A percentile compares a stretch with the other conserved stretches of the same genome.
Evolutionary conservation across 1,140 invertebrate species (phyloP).

Genomic region (Calliphora vicina): DNA sequence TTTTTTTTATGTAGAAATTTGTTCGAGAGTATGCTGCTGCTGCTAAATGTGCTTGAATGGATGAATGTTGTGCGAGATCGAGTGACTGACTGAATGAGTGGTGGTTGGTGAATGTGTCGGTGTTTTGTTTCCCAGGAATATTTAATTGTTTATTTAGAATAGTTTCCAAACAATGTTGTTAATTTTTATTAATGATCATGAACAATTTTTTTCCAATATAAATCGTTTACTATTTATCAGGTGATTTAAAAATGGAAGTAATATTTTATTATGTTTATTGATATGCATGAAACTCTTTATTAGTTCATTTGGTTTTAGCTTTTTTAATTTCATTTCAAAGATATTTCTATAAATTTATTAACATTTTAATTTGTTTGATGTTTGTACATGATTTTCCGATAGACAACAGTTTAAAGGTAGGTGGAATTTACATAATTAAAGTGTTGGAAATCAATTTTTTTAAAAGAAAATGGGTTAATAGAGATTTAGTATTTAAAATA

Average conservation of each 20-base stretch:
- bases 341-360: neutral
- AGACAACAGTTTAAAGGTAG: too few species aligned
- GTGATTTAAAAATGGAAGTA: neutral
- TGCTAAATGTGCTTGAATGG: too few species aligned
- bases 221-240: constrained; percentile 28
- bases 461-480: too few species aligned
- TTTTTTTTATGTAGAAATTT: too few species aligned
- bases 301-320: neutral
- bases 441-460: too few species aligned
- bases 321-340: too few species aligned
- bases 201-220: constrained; percentile 5
- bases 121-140: neutral
- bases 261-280: constrained; percentile 18
- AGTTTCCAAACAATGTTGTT: constrained; percentile 24
- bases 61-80: too few species aligned
- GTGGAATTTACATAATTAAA: too few species aligned
- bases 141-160: constrained; percentile 22
- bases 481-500: too few species aligned
- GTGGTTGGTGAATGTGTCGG: too few species aligned
- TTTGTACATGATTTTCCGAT: neutral
- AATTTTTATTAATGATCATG: constrained; percentile 31
- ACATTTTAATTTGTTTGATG: neutral
- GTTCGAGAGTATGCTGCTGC: too few species aligned
- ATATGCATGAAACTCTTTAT: neutral
- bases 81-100: too few species aligned